phyloP scores from a whole-genome alignment of 2,888 invertebrate species.

The Drosophila affinis region DNA sequence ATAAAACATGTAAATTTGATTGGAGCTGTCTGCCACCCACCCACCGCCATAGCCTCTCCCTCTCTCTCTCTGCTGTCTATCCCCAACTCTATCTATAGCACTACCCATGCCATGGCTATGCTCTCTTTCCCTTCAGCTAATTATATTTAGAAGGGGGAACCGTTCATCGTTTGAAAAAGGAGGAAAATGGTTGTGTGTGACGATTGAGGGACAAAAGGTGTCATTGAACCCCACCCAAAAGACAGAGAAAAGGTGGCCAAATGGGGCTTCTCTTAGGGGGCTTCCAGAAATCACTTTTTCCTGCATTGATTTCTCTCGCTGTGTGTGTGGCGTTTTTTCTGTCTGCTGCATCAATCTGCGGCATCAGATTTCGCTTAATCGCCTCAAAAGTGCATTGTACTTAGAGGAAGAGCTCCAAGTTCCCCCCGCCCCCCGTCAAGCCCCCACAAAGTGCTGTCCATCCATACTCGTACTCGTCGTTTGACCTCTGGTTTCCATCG shows the following conservation, averaged over 20 bases:
- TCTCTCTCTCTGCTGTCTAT: neutral
- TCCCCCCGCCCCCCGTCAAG: neutral
- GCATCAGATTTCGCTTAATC: conserved; percentile 74
- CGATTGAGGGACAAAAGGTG: conserved; percentile 34
- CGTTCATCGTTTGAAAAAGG: conserved; percentile 22
- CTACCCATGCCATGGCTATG: conserved; percentile 7
- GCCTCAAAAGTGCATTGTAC: conserved; percentile 70
- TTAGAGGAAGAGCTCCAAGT: conserved; percentile 24
- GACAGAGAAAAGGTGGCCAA: conserved; percentile 10
- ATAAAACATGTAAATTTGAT: conserved; percentile 68
- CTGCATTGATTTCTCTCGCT: neutral
- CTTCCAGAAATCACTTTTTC: neutral
- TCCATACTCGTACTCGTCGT: conserved; percentile 24
- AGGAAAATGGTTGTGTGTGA: conserved; percentile 38
- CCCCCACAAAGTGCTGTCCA: neutral
- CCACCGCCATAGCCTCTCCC: conserved; percentile 2
- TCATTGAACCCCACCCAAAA: conserved; percentile 56
- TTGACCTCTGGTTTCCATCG: conserved; percentile 62
- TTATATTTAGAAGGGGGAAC: conserved; percentile 51
- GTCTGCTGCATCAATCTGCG: conserved; percentile 2
- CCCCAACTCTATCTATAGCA: neutral
- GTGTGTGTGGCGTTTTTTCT: neutral
- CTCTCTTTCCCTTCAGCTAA: conserved; percentile 60
- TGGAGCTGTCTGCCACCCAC: conserved; percentile 48
- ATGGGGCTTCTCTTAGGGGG: neutral